Evolutionary conservation across 2,113 vertebrate genomes (phyloP), one percentile per base, ranked within the genome.

Genomic region (Microtus richardsoni): DNA sequence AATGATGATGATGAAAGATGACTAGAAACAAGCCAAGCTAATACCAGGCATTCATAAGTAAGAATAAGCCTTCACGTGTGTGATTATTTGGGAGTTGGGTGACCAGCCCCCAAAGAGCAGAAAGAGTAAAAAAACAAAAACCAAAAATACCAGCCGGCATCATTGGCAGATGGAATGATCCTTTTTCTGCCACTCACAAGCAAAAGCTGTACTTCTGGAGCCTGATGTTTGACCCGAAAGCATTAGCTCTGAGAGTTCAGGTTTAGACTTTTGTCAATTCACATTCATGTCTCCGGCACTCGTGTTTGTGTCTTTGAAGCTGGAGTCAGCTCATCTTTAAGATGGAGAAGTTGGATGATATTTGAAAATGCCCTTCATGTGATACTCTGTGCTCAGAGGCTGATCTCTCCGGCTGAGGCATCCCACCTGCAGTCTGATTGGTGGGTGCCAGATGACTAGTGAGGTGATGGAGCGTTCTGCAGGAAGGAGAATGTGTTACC

Each of bases 241-340:
- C 24, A 49, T 66, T 77, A 77, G 4, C 24, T 68, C 90, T 90
- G 52, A 93, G 66, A 70, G 12, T 84, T 22, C 87, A 30, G n/a
- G 88, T 73, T 88, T 95, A 89, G 87, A 80, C 60, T 44, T 88
- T 41, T 12, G 3, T 74, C 74, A 94, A 0, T n/a, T 21, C 16
- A 78, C 36, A 0, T 33, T 22, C 70, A 21, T 58, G 60, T 73
- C 71, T 83, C 95, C 36, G 66, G 39, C n/a, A 68, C 39, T 19
- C 83, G 44, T 79, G 44, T 75, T 93, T 19, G 70, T 28, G 36
- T 92, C 82, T 97, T 92, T 95, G 54, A 62, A 89, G n/a, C 89
- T 41, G 39, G 62, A 89, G 54, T 78, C 49, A 93, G 36, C 21
- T 30, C 71, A 47, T 88, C 70, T 91, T 86, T 91, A 64, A 91